phyloP scores from a whole-genome alignment of 2,113 vertebrate species.

The Thalassoma bifasciatum region DNA sequence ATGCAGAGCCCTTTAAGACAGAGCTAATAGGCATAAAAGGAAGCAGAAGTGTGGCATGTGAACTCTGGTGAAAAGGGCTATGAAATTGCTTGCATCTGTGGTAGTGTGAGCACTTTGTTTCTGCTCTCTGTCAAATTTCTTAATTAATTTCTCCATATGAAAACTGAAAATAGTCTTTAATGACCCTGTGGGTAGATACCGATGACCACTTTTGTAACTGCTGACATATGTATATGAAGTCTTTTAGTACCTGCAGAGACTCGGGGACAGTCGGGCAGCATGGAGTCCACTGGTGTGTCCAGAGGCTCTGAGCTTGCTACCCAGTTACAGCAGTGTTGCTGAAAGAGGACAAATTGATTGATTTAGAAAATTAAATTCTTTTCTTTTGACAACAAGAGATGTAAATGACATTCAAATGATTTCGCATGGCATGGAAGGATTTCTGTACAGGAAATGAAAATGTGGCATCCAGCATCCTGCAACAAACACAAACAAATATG shows the following conservation, averaged over 20 bases:
- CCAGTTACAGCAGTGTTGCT: slow-evolving; percentile 96
- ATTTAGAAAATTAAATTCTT: slow-evolving; percentile 2
- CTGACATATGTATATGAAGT: not conserved
- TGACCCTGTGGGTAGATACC: not conserved
- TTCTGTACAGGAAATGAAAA: not conserved
- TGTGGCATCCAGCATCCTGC: not conserved
- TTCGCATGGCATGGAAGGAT: not conserved
- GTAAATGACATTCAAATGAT: not conserved
- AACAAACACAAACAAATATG: slow-evolving; percentile 7
- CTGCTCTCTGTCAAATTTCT: not conserved
- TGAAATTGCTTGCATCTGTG: not conserved
- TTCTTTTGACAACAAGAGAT: slow-evolving; percentile 5
- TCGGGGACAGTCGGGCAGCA: slow-evolving; percentile 94
- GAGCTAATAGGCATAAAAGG: no score
- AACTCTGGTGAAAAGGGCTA: no score
- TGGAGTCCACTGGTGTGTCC: slow-evolving; percentile 92
- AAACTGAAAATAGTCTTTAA: not conserved
- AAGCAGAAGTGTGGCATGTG: no score
- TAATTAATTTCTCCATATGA: not conserved
- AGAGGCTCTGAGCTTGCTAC: slow-evolving; percentile 94
- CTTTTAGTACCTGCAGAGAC: slow-evolving; percentile 94
- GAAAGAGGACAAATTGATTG: slow-evolving; percentile 30
- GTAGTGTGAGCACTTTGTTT: not conserved
- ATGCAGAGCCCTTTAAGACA: no score
- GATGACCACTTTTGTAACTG: not conserved